Percentiles rank a stretch among this genome's conserved stretches.
phyloP scores from a whole-genome alignment of 1,140 invertebrate genomes.

The Bombus vancouverensis region DNA sequence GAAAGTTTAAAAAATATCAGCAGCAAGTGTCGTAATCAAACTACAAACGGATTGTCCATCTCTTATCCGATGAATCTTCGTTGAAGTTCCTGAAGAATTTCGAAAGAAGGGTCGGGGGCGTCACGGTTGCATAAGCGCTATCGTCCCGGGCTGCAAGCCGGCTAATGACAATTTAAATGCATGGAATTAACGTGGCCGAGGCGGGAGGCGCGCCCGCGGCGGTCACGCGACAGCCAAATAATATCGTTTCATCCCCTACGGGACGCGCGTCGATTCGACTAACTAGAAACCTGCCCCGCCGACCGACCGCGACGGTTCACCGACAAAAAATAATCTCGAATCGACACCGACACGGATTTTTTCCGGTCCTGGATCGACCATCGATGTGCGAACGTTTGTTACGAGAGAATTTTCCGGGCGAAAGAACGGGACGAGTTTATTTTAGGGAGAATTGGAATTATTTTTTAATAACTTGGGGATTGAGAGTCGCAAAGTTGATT shows the following conservation, averaged over 20 bases:
- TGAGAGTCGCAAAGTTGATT: too few species aligned
- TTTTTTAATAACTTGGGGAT: not conserved
- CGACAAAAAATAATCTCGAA: conserved; percentile 58
- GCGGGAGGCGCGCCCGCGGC: conserved; percentile 39
- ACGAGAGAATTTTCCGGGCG: not conserved
- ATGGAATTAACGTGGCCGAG: conserved; percentile 67
- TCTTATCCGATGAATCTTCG: not conserved
- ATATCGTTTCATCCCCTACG: conserved; percentile 61
- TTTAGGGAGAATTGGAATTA: not conserved
- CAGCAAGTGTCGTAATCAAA: not conserved
- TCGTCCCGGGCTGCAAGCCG: conserved; percentile 47
- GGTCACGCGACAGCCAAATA: conserved; percentile 50
- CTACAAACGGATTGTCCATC: not conserved
- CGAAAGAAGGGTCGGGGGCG: not conserved
- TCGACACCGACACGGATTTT: conserved; percentile 53
- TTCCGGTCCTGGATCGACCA: not conserved
- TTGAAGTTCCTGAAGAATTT: not conserved
- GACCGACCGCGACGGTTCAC: conserved; percentile 56
- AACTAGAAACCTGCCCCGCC: conserved; percentile 60
- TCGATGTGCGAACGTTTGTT: not conserved
- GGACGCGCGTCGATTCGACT: conserved; percentile 57
- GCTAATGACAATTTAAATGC: conserved; percentile 75
- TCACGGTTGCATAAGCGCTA: conserved; percentile 20
- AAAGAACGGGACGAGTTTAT: not conserved
- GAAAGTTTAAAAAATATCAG: not conserved